Percentiles rank a stretch among this genome's conserved stretches.
Evolutionary conservation across 2,888 invertebrate species (phyloP).

Genomic region (Dioctria rufipes): DNA sequence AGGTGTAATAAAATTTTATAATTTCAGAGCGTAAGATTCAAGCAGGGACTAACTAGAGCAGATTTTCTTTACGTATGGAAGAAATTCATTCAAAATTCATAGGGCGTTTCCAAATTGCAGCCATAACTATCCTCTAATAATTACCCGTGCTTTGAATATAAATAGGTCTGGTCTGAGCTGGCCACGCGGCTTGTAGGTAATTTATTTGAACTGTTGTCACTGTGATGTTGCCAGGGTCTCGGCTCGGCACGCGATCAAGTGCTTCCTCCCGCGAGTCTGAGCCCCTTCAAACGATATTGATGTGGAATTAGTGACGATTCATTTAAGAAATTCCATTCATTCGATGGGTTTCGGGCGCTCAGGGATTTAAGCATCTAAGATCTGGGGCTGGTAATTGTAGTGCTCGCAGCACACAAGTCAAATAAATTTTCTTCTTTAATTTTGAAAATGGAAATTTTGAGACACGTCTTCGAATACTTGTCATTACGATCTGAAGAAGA

Average conservation of each 20-base stretch:
- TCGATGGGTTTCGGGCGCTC: not conserved
- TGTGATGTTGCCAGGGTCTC: not conserved
- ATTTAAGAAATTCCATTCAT: slow-evolving; percentile 1
- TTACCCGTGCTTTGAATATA: not conserved
- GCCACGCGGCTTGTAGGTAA: not conserved
- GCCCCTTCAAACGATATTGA: not conserved
- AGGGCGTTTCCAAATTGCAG: slow-evolving; percentile 3
- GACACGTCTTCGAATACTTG: too few relatives aligned
- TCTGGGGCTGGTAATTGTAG: not conserved
- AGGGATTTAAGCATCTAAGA: not conserved
- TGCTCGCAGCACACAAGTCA: not conserved
- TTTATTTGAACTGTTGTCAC: slow-evolving; percentile 10
- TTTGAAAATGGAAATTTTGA: too few relatives aligned
- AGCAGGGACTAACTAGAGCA: not conserved
- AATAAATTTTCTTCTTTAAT: not conserved
- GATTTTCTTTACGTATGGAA: not conserved
- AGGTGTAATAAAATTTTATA: slow-evolving; percentile 5
- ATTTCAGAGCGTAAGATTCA: not conserved
- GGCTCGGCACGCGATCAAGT: too few relatives aligned
- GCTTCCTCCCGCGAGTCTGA: not conserved
- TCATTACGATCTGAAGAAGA: too few relatives aligned
- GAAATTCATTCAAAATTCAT: slow-evolving; percentile 13
- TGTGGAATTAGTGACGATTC: slow-evolving; percentile 13
- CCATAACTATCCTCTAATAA: not conserved
- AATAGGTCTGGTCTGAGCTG: not conserved